Evolutionary conservation across 2,797 vertebrate genomes (phyloP), one percentile per base, ranked within the genome.

Genomic region (Tangara arthus): DNA sequence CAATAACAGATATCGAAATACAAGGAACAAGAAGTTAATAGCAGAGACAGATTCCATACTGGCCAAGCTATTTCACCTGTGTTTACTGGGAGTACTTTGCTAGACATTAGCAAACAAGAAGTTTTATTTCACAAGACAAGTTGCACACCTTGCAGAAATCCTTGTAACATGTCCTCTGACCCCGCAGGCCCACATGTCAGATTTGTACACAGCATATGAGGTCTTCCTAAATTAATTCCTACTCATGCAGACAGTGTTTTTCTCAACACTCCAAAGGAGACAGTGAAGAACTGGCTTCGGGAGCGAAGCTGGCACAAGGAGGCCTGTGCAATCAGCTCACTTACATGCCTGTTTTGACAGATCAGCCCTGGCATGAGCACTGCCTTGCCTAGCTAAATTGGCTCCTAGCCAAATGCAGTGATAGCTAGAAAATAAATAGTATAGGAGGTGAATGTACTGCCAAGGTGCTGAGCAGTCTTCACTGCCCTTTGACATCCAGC

Each of bases 91-190:
- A 77, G 9, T 59, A 64, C 37, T 59, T 66, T 84, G 39, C 27
- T 56, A 60, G 60, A 63, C 35, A 57, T 66, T 39, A 77, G 30
- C 30, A 42, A 94, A 65, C 15, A 89, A 49, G 12, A 82, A 79
- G 12, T 34, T 87, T 84, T 92, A 89, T 95, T 92, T 83, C 42
- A 49, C 50, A 30, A 0, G 79, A 72, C 90, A 88, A 87, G 76
- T n/a, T 59, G 60, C 44, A 55, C 37, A 92, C 83, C 87, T 92
- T 87, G 84, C 82, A 95, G 79, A 94, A 94, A 94, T 94, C 50
- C 44, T 77, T 84, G 68, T 84, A 93, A 83, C 24, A 0, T 77
- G 77, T 78, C 59, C 63, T 81, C 66, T 94, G 89, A 95, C 57
- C 37, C 32, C 68, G 13, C 53, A 82, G 79, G 94, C 46, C 64